phyloP scores from a whole-genome alignment of 2,888 invertebrate genomes.

The Leptinotarsa rubiginosa region DNA sequence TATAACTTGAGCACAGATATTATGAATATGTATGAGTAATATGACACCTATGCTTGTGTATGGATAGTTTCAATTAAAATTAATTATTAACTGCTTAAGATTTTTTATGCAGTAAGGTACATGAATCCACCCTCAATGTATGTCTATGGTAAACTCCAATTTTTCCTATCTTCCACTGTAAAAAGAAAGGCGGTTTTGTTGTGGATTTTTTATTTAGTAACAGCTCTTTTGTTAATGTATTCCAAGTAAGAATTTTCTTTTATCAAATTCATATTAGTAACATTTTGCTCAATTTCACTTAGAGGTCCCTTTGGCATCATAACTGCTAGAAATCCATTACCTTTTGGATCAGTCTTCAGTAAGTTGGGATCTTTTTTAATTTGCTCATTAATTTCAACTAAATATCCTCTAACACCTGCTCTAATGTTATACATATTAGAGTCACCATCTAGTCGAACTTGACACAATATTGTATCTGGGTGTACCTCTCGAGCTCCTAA shows the following conservation, averaged over 20 bases:
- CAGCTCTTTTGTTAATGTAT: slow-evolving; percentile 30
- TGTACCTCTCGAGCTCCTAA: slow-evolving; percentile 44
- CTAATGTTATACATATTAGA: slow-evolving; percentile 47
- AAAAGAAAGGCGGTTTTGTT: too few relatives aligned
- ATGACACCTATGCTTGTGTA: too few relatives aligned
- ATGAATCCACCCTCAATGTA: too few relatives aligned
- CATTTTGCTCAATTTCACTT: slow-evolving; percentile 34
- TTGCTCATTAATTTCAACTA: slow-evolving; percentile 51
- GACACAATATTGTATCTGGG: slow-evolving; percentile 49
- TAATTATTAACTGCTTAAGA: neutral
- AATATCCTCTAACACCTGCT: slow-evolving; percentile 45
- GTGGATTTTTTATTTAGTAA: neutral
- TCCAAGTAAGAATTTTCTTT: slow-evolving; percentile 47
- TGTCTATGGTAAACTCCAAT: too few relatives aligned
- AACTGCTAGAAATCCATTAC: slow-evolving; percentile 50
- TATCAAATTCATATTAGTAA: slow-evolving; percentile 43
- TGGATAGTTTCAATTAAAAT: too few relatives aligned
- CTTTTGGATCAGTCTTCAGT: slow-evolving; percentile 47
- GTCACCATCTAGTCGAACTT: slow-evolving; percentile 49
- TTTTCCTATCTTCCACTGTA: too few relatives aligned
- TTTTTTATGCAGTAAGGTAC: neutral
- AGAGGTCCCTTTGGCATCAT: slow-evolving; percentile 44
- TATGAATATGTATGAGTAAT: too few relatives aligned
- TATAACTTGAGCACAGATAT: neutral
- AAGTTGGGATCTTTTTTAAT: slow-evolving; percentile 49